phyloP scores from a whole-genome alignment of 2,113 vertebrate genomes.

The Lepisosteus oculatus region DNA sequence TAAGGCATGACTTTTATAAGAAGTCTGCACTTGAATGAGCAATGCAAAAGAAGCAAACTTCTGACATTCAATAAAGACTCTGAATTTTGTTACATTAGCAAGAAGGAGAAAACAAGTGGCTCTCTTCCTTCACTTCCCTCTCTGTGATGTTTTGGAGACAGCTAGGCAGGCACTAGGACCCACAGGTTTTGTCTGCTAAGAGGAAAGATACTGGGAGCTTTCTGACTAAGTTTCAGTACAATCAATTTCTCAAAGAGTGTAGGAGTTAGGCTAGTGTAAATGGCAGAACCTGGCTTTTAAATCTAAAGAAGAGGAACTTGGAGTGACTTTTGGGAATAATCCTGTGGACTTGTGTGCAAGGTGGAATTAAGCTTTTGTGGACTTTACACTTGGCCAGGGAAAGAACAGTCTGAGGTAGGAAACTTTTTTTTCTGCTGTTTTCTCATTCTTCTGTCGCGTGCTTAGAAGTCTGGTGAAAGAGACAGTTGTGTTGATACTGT shows the following conservation, averaged over 20 bases:
- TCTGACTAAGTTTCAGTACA: conserved; percentile 29
- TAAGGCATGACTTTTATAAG: too few relatives aligned
- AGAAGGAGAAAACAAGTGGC: too few relatives aligned
- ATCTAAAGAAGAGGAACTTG: neutral
- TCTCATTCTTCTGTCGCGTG: neutral
- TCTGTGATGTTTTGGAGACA: neutral
- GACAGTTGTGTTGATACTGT: neutral
- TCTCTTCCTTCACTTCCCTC: too few relatives aligned
- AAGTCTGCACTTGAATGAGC: too few relatives aligned
- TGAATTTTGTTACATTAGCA: too few relatives aligned
- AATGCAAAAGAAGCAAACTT: too few relatives aligned
- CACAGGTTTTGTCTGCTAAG: neutral
- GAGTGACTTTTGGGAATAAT: conserved; percentile 4
- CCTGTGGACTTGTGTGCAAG: conserved; percentile 15
- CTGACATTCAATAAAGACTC: too few relatives aligned
- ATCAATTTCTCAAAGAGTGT: conserved; percentile 25
- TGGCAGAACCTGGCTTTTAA: conserved; percentile 19
- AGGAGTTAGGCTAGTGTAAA: conserved; percentile 22
- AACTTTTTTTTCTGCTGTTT: neutral
- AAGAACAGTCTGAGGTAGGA: conserved; percentile 16
- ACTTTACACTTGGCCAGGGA: conserved; percentile 15
- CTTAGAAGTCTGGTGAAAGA: neutral
- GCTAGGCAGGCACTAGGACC: conserved; percentile 26
- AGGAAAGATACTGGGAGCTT: conserved; percentile 4
- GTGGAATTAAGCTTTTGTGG: conserved; percentile 18